Evolutionary conservation across 2,888 invertebrate species (phyloP).

Genomic region (Tenodera sinensis): DNA sequence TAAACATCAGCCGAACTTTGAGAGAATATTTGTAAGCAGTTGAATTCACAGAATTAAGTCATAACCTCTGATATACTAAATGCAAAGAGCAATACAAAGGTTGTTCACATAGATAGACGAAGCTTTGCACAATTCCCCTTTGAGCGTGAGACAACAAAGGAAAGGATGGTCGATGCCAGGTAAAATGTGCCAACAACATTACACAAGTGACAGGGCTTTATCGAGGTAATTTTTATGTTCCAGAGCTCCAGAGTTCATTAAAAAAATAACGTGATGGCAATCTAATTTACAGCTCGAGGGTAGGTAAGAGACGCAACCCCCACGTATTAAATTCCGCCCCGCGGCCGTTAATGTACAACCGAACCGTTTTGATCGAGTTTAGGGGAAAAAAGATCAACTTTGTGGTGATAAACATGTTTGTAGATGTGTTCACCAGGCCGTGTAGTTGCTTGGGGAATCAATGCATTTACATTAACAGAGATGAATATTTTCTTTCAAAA

Average conservation of each 20-base stretch:
- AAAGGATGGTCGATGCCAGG: not conserved
- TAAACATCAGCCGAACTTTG: too few relatives aligned
- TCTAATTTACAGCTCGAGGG: not conserved
- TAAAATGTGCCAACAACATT: not conserved
- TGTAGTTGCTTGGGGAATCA: not conserved
- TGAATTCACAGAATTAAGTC: too few relatives aligned
- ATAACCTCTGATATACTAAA: too few relatives aligned
- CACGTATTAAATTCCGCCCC: not conserved
- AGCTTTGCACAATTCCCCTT: not conserved
- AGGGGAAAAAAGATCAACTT: not conserved
- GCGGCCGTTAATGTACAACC: not conserved
- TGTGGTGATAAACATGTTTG: not conserved
- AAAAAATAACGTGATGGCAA: not conserved
- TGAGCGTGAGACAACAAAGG: not conserved
- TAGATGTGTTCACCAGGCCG: not conserved
- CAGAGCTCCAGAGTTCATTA: not conserved
- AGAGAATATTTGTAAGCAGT: too few relatives aligned
- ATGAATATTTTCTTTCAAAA: too few relatives aligned
- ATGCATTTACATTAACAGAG: too few relatives aligned
- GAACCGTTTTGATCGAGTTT: not conserved
- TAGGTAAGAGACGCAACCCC: not conserved
- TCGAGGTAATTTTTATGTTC: not conserved
- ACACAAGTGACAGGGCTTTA: not conserved
- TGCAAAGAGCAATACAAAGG: too few relatives aligned
- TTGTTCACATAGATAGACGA: not conserved